Evolutionary conservation across 1,140 invertebrate genomes (phyloP).

Genomic region (Berghia stephanieae): DNA sequence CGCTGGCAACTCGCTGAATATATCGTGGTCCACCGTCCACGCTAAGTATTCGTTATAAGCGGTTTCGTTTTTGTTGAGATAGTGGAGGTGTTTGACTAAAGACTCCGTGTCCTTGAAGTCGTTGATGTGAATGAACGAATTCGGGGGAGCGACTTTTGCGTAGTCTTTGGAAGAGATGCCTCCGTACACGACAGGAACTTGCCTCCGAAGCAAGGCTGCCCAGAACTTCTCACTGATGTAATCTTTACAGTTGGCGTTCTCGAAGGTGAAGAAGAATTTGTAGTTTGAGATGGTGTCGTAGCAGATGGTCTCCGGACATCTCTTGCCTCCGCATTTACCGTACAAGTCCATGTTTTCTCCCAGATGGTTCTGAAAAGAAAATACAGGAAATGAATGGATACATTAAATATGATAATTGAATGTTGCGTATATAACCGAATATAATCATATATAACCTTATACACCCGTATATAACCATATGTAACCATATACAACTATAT

Average conservation of each 20-base stretch:
- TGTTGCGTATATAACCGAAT: too few relatives aligned
- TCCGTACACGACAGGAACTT: conserved; percentile 57
- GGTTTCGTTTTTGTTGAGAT: conserved; percentile 55
- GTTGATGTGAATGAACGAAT: conserved; percentile 92
- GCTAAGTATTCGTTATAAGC: conserved; percentile 62
- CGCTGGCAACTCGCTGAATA: conserved; percentile 41
- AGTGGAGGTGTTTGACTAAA: conserved; percentile 85
- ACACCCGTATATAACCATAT: too few relatives aligned
- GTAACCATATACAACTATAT: too few relatives aligned
- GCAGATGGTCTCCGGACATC: conserved; percentile 44
- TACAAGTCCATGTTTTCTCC: conserved; percentile 44
- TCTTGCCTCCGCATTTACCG: conserved; percentile 34
- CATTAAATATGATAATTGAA: too few relatives aligned
- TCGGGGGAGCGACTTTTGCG: conserved; percentile 65
- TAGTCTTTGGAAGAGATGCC: conserved; percentile 57
- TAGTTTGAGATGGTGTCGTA: conserved; percentile 71
- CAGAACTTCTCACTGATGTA: conserved; percentile 67
- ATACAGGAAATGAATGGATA: too few relatives aligned
- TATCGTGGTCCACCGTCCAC: conserved; percentile 49
- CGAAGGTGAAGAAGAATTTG: conserved; percentile 80
- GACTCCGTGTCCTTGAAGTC: conserved; percentile 88
- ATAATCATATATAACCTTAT: too few relatives aligned
- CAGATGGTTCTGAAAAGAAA: conserved; percentile 75
- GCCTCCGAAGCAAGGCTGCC: conserved; percentile 41
- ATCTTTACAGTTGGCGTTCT: conserved; percentile 64